These are phyloP conservation scores for Rhynchopsitta pachyrhyncha DNA, from an alignment of 2,113 vertebrate genomes.

Conservation along the genomic window DNA sequence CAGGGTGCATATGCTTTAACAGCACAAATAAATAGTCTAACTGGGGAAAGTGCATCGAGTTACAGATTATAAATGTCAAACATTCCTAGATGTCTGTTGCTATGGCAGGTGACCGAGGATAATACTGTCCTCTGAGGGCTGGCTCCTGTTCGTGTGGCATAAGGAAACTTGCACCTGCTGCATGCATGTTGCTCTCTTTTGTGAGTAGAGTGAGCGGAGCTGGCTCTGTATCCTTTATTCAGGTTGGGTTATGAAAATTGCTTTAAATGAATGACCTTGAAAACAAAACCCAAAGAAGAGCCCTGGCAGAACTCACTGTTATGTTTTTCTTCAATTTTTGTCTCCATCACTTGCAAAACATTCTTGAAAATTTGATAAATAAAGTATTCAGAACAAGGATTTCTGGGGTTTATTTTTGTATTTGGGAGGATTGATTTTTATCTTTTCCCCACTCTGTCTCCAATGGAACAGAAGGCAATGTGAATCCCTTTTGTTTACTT, in stretches of 20 bases:
- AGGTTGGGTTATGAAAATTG: background rate
- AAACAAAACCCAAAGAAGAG: background rate
- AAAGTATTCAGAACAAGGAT: background rate
- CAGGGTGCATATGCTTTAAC: background rate
- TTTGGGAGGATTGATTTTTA: background rate
- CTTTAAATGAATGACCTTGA: background rate
- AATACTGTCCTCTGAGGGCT: background rate
- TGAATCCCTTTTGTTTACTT: conserved; percentile 59
- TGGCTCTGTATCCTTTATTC: background rate
- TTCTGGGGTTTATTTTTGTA: conserved; percentile 8
- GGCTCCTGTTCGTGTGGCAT: background rate
- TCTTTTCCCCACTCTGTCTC: background rate
- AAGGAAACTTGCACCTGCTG: background rate
- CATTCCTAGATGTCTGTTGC: background rate
- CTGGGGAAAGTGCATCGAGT: background rate
- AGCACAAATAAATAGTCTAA: background rate
- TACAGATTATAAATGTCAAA: background rate
- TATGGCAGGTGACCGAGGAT: background rate
- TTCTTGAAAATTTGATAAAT: background rate
- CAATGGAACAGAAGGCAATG: conserved; percentile 25
- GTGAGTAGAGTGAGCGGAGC: background rate
- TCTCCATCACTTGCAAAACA: background rate
- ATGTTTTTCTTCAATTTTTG: background rate
- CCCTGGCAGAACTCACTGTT: background rate
- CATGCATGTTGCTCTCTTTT: accelerated